Percentiles rank a stretch among this genome's conserved stretches.
Conservation (phyloP, 92 coral and sea anemone genomes). For the Epizoanthus stellaris region DNA sequence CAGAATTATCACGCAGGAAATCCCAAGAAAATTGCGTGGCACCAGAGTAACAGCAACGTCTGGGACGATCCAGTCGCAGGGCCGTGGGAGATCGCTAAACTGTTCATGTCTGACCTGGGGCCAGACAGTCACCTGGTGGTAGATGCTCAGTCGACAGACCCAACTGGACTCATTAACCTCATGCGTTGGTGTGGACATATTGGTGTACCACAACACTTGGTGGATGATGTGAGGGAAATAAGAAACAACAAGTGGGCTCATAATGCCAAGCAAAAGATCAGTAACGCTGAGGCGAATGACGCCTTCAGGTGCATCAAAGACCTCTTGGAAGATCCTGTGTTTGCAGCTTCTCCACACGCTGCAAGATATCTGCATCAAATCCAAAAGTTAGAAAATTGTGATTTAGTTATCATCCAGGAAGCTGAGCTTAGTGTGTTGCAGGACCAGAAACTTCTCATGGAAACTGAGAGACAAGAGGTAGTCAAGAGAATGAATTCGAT, state of each 20-base stretch:
- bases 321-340: conserved; percentile 25
- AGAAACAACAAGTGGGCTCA: conserved; percentile 52
- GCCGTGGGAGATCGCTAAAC: no score
- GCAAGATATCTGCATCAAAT: not conserved
- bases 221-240: conserved; percentile 19
- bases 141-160: not conserved
- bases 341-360: conserved; percentile 6
- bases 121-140: not conserved
- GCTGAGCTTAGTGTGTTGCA: not conserved
- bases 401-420: not conserved
- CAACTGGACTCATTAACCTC: no score
- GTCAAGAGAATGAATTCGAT: not conserved
- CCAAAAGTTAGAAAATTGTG: no score
- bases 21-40: no score
- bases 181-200: no score
- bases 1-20: no score
- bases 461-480: not conserved
- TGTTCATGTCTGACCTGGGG: conserved; percentile 37
- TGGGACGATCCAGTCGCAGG: no score
- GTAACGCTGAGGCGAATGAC: not conserved
- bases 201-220: no score
- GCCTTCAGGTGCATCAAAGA: conserved; percentile 27
- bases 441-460: no score
- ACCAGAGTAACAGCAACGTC: no score
- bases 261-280: not conserved